Conservation (phyloP, 2,797 vertebrate species). For the Microctenopoma lineatum region DNA sequence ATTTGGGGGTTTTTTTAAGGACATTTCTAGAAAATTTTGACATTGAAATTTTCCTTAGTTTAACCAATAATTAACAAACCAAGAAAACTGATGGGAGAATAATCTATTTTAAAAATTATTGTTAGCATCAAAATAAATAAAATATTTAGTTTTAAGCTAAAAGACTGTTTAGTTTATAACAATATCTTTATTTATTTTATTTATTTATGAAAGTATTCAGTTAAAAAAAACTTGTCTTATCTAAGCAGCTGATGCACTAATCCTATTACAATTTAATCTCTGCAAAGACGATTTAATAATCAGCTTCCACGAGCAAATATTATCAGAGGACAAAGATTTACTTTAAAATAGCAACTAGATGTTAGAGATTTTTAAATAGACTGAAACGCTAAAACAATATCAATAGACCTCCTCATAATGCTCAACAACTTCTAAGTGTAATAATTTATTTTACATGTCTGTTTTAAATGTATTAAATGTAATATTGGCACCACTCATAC, state of each 20-base stretch:
- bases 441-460: too few relatives aligned
- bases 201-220: not conserved
- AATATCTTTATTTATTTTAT: not conserved
- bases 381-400: too few relatives aligned
- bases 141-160: not conserved
- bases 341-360: not conserved
- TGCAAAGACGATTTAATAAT: not conserved
- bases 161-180: not conserved
- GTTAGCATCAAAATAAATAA: too few relatives aligned
- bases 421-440: too few relatives aligned
- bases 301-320: not conserved
- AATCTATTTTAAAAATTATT: too few relatives aligned
- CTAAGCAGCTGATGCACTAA: not conserved
- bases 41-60: too few relatives aligned
- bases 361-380: slow-evolving; percentile 10
- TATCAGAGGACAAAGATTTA: not conserved
- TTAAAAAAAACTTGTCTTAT: not conserved
- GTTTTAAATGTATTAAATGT: too few relatives aligned
- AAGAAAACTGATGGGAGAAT: too few relatives aligned
- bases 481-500: too few relatives aligned
- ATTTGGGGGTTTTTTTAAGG: not conserved
- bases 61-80: too few relatives aligned
- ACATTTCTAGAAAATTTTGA: not conserved
- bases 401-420: not conserved
- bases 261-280: not conserved